Evolutionary conservation across 2,888 invertebrate species (phyloP).

Genomic region (Erpobdella octoculata): DNA sequence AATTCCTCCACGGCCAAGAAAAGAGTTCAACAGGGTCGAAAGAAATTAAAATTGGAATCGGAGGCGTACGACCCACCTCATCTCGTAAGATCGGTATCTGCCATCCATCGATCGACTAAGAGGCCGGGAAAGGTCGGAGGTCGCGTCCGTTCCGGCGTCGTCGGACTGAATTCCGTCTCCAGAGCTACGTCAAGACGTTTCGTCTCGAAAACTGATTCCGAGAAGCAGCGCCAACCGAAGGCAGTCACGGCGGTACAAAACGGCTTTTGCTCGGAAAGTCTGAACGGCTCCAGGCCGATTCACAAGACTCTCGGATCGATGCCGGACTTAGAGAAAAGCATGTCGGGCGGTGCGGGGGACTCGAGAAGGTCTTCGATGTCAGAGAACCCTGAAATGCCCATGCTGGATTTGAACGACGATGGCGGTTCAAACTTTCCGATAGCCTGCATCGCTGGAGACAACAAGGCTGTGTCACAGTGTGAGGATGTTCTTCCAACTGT

Average conservation of each 20-base stretch:
- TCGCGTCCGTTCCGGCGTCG: background rate
- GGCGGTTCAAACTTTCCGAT: no score
- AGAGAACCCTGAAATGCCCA: background rate
- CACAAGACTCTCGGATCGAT: background rate
- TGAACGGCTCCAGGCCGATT: background rate
- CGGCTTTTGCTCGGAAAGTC: background rate
- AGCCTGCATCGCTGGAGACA: background rate
- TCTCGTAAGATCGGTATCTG: background rate
- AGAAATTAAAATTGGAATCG: background rate
- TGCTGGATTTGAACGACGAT: background rate
- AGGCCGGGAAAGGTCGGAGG: no score
- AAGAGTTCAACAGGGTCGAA: background rate
- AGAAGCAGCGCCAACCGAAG: background rate
- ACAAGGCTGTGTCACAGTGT: background rate
- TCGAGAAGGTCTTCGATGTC: background rate
- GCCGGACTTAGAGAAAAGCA: background rate
- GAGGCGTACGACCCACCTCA: background rate
- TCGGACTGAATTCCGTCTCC: background rate
- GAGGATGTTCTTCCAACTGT: background rate
- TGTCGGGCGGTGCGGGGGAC: background rate
- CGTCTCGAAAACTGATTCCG: background rate
- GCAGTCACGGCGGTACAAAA: no score
- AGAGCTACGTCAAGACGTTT: background rate
- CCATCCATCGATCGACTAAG: background rate
- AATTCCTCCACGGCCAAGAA: no score